Evolutionary conservation across 2,113 vertebrate species (phyloP).

Genomic region (Pedetes capensis): DNA sequence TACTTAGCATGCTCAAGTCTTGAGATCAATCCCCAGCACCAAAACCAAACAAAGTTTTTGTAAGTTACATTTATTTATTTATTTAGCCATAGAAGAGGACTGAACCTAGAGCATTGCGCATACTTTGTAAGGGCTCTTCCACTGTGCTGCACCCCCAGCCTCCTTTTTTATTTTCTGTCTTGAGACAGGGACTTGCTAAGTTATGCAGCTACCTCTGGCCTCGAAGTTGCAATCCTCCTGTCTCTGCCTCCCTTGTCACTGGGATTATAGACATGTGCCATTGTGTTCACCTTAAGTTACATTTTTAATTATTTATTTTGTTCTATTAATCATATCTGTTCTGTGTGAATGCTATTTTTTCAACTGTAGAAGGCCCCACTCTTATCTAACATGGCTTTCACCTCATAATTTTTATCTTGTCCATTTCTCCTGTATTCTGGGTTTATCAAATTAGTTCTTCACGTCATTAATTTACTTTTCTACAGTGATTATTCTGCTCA

Average conservation of each 20-base stretch:
- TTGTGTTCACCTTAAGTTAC: too few species aligned
- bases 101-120: too few species aligned
- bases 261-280: too few species aligned
- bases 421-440: background rate
- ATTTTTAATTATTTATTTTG: background rate
- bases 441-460: background rate
- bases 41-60: background rate
- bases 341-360: background rate
- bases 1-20: background rate
- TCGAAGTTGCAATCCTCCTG: too few species aligned
- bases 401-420: background rate
- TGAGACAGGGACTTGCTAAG: too few species aligned
- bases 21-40: background rate
- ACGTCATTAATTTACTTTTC: background rate
- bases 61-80: background rate
- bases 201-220: too few species aligned
- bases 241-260: too few species aligned
- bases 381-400: background rate
- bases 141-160: too few species aligned
- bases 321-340: background rate
- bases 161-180: too few species aligned
- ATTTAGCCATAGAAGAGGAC: too few species aligned
- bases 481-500: background rate
- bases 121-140: too few species aligned
- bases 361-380: background rate